Conservation (phyloP, 2,888 invertebrate genomes). For the Rugalucina vietnamica region DNA sequence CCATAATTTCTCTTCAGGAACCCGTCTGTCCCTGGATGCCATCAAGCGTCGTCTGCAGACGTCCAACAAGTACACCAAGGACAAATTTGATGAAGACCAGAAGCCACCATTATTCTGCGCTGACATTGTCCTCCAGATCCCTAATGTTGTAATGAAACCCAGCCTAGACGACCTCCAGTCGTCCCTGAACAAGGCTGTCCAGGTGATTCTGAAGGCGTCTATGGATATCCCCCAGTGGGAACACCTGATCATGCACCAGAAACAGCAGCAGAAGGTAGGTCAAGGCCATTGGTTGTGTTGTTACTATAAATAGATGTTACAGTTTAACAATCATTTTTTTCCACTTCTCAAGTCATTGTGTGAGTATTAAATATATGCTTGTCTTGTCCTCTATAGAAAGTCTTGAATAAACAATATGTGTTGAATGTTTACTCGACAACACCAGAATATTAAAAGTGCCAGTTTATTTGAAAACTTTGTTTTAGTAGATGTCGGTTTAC, state of each 20-base stretch:
- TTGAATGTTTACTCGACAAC: too few relatives aligned
- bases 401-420: too few relatives aligned
- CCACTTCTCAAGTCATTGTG: too few relatives aligned
- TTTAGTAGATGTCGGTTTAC: too few relatives aligned
- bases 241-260: slow-evolving; percentile 86
- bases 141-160: slow-evolving; percentile 94
- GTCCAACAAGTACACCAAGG: slow-evolving; percentile 79
- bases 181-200: slow-evolving; percentile 91
- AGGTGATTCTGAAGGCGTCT: slow-evolving; percentile 93
- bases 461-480: too few relatives aligned
- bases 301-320: too few relatives aligned
- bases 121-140: slow-evolving; percentile 93
- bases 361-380: too few relatives aligned
- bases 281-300: neutral
- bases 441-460: too few relatives aligned
- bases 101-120: slow-evolving; percentile 88
- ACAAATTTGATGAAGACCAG: slow-evolving; percentile 75
- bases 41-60: slow-evolving; percentile 83
- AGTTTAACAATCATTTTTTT: too few relatives aligned
- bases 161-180: slow-evolving; percentile 96
- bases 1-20: slow-evolving; percentile 72
- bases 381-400: too few relatives aligned
- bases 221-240: slow-evolving; percentile 97
- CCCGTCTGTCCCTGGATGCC: slow-evolving; percentile 82
- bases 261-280: slow-evolving; percentile 81